phyloP scores from a whole-genome alignment of 35 echinoderm and acorn worm species.

The Nesometra sesokonis region DNA sequence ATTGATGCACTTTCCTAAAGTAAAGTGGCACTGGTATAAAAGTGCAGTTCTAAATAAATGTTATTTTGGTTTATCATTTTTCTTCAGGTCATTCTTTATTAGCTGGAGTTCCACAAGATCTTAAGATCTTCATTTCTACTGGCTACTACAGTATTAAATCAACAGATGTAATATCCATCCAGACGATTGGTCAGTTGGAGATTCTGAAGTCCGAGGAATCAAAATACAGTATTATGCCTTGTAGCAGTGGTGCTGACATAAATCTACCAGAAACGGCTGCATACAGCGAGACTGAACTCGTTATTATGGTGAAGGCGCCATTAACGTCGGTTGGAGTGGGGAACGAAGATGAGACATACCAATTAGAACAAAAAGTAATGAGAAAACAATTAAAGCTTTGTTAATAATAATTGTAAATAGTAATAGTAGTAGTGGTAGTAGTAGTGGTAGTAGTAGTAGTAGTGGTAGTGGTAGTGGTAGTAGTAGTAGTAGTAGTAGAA shows the following conservation, averaged over 20 bases:
- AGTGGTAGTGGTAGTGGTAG: neutral
- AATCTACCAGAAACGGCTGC: conserved; percentile 22
- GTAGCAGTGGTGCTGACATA: conserved; percentile 3
- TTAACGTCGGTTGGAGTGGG: conserved; percentile 17
- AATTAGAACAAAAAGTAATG: conserved; percentile 20
- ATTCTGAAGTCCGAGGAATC: conserved; percentile 30
- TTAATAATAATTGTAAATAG: neutral
- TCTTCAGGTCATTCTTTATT: conserved; percentile 31
- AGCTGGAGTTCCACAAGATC: conserved; percentile 63
- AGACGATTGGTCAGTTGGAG: conserved; percentile 19
- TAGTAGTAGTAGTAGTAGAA: too few species aligned
- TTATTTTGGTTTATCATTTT: neutral
- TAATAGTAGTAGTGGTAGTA: neutral
- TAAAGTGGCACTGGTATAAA: neutral
- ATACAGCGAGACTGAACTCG: conserved; percentile 27
- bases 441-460: neutral
- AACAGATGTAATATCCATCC: conserved; percentile 40
- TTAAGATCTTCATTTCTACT: conserved; percentile 48
- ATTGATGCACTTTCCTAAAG: neutral
- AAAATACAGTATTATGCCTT: conserved; percentile 31
- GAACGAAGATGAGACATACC: conserved; percentile 24
- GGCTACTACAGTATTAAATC: conserved; percentile 45
- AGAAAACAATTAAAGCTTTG: too few species aligned
- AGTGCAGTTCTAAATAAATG: neutral
- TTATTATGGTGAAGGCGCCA: conserved; percentile 13